Percentiles rank a stretch among this genome's conserved stretches.
Conservation (phyloP, 2,113 vertebrate genomes). For the Nyctibius bracteatus region DNA sequence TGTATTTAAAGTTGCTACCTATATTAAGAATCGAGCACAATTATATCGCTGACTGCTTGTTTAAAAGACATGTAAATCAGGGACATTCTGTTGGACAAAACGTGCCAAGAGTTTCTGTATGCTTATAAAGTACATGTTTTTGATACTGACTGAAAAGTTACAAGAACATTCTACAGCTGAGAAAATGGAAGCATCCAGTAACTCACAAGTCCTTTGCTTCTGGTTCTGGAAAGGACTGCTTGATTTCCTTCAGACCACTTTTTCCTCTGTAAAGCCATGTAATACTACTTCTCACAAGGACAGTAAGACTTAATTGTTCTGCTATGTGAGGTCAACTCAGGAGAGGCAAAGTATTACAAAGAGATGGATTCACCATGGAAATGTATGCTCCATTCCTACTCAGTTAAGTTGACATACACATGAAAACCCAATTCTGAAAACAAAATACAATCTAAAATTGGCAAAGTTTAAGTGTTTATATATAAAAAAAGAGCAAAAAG, state of each 20-base stretch:
- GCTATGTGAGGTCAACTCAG: background rate
- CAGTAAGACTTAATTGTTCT: background rate
- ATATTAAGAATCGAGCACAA: background rate
- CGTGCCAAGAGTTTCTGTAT: background rate
- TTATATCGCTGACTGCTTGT: background rate
- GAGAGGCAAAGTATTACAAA: background rate
- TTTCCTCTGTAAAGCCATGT: accelerated
- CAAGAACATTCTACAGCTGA: background rate
- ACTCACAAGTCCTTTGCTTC: background rate
- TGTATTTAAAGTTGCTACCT: background rate
- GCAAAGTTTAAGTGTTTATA: background rate
- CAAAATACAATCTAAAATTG: background rate
- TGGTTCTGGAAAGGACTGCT: background rate
- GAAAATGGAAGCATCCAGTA: background rate
- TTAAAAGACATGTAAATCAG: background rate
- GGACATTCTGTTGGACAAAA: background rate
- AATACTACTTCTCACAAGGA: background rate
- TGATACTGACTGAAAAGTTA: background rate
- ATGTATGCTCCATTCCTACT: background rate
- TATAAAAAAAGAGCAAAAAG: background rate
- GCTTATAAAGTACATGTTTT: background rate
- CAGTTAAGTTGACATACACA: background rate
- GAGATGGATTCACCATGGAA: background rate
- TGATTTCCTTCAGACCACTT: background rate
- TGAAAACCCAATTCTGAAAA: background rate